Evolutionary conservation across 2,113 vertebrate species (phyloP), one percentile per base, ranked within the genome.

Genomic region (Octodon degus): DNA sequence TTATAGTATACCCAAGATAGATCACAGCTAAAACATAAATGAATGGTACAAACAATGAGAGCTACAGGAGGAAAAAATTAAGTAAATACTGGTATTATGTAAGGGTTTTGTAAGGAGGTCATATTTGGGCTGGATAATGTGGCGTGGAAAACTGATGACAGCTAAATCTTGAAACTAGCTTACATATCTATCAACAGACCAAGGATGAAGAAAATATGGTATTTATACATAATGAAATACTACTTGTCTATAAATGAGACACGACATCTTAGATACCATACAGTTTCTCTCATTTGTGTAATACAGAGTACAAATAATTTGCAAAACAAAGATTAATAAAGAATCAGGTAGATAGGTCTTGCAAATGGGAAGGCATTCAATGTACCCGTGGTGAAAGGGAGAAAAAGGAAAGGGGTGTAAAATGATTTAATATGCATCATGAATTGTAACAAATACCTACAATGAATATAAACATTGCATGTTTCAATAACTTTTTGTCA

Each of bases 121-220:
- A 32, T 58, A 93, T 94, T 37, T 77, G 11, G 86, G 22, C 34
- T 86, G 67, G n/a, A 68, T 93, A 93, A 93, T 81, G 30, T 32
- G 87, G 14, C 22, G 37, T 24, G 72, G 10, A 12, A 12, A 76
- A 76, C 8, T 40, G 19, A 43, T 24, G 11, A 43, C 24, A 76
- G 72, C 37, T 76, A 76, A 43, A 76, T 25, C 22, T 10, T 43
- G 22, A 24, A 76, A 76, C 22, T 10, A 40, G 40, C 10, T 43
- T 25, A 25, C 9, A 76, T 76, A 43, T 43, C 5, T 37, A 43
- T 76, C 22, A 43, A 25, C 72, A 76, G 72, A 40, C 22, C 1
- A 43, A 25, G 40, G 40, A 40, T 74, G 24, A 37, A 40, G n/a
- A 76, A 74, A 40, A 24, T 40, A 40, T 74, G 20, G 22, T 25